Evolutionary conservation across 2,888 invertebrate species (phyloP).

Genomic region (Drosophila incognita): DNA sequence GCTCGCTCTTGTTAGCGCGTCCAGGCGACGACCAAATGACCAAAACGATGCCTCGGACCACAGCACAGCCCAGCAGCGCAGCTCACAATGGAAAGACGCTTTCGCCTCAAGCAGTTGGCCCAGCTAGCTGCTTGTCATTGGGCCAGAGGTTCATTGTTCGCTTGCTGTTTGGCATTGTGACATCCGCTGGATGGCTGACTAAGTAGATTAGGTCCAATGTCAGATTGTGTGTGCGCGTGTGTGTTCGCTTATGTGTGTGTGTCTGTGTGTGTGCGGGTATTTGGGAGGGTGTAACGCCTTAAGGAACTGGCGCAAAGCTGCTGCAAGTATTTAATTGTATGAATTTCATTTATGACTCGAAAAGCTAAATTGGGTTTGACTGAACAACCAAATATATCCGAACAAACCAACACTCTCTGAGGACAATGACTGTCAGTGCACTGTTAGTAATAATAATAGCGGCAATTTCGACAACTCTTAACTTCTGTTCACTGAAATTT

Average conservation of each 20-base stretch:
- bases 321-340: conserved; percentile 65
- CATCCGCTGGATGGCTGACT: conserved; percentile 52
- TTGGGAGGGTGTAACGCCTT: conserved; percentile 11
- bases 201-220: conserved; percentile 76
- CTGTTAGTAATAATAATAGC: background rate
- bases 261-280: background rate
- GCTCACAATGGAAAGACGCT: conserved; percentile 39
- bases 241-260: background rate
- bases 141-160: conserved; percentile 61
- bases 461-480: background rate
- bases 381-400: conserved; percentile 44
- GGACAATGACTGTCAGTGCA: background rate
- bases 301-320: conserved; percentile 26
- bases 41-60: conserved; percentile 34
- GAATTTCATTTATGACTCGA: conserved; percentile 60
- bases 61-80: background rate
- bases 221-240: conserved; percentile 26
- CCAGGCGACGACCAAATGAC: conserved; percentile 62
- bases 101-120: conserved; percentile 18
- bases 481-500: background rate
- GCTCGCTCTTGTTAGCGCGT: conserved; percentile 53
- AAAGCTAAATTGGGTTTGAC: conserved; percentile 71
- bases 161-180: conserved; percentile 57
- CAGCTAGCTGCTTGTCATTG: conserved; percentile 1
- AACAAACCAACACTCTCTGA: background rate